These are phyloP conservation scores for Pomacea maculata DNA, from an alignment of 1,140 invertebrate genomes.

Conservation along the genomic window DNA sequence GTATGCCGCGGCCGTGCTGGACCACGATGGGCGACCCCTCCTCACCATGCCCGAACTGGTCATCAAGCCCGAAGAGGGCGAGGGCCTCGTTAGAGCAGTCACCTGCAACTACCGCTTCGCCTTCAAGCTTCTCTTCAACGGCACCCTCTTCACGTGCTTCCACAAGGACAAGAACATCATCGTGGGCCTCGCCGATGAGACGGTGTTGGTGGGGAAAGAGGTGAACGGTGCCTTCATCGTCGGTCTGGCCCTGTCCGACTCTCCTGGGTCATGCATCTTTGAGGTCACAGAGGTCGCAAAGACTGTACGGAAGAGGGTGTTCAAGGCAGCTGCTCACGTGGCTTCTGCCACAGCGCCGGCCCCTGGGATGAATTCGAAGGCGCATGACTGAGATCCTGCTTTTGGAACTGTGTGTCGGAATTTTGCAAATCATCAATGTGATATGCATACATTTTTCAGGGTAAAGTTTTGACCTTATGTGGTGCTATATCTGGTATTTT, in stretches of 20 bases:
- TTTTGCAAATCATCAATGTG: no score
- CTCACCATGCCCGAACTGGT: slow-evolving; percentile 8
- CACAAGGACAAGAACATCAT: slow-evolving; percentile 20
- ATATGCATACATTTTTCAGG: no score
- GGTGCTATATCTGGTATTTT: no score
- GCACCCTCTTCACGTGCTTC: slow-evolving; percentile 23
- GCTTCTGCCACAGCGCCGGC: no score
- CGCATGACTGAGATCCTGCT: no score
- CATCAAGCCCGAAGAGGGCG: background rate
- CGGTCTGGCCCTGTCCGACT: slow-evolving; percentile 17
- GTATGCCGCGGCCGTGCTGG: slow-evolving; percentile 16
- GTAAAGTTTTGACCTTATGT: no score
- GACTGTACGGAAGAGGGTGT: slow-evolving; percentile 13
- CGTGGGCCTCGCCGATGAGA: slow-evolving; percentile 24
- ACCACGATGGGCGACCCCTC: slow-evolving; percentile 2
- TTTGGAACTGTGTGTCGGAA: no score
- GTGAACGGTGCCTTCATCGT: slow-evolving; percentile 24
- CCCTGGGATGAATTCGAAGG: no score
- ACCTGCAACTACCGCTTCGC: slow-evolving; percentile 1
- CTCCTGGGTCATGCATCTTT: slow-evolving; percentile 34
- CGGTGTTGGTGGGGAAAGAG: slow-evolving; percentile 26
- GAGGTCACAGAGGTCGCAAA: slow-evolving; percentile 27
- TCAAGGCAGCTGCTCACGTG: background rate
- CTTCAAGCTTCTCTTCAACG: slow-evolving; percentile 19
- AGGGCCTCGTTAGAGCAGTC: slow-evolving; percentile 16